These are phyloP conservation scores for Himalopsyche anomala DNA, from an alignment of 2,888 invertebrate genomes.

Conservation along the genomic window DNA sequence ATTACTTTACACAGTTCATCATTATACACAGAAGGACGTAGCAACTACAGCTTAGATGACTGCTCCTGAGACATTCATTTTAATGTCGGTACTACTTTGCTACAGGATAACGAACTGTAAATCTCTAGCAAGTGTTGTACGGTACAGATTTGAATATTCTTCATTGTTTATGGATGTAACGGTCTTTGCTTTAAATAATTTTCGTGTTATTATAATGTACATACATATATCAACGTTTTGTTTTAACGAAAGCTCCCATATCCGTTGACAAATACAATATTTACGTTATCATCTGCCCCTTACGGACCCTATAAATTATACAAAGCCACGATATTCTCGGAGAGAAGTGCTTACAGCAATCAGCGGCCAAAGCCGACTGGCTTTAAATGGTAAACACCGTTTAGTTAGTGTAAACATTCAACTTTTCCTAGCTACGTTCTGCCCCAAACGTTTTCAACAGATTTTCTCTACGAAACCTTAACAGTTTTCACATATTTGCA, in stretches of 20 bases:
- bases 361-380: conserved; percentile 5
- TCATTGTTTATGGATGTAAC: too few species aligned
- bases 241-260: neutral
- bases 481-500: conserved; percentile 9
- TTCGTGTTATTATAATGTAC: too few species aligned
- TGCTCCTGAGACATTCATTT: too few species aligned
- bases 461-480: conserved; percentile 2
- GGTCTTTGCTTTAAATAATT: too few species aligned
- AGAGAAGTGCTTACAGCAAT: conserved; percentile 38
- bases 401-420: conserved; percentile 53
- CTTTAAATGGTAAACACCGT: conserved; percentile 52
- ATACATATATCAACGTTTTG: neutral
- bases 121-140: too few species aligned
- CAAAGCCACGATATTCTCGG: conserved; percentile 11
- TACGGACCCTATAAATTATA: neutral
- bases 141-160: too few species aligned
- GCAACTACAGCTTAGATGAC: too few species aligned
- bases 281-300: neutral
- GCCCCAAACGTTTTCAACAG: neutral
- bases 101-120: too few species aligned
- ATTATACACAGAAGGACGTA: too few species aligned
- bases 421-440: conserved; percentile 24
- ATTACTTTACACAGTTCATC: too few species aligned
- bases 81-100: too few species aligned
- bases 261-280: neutral